Conservation (phyloP, 2,797 vertebrate species). For the Microctenopoma steveboyesi region DNA sequence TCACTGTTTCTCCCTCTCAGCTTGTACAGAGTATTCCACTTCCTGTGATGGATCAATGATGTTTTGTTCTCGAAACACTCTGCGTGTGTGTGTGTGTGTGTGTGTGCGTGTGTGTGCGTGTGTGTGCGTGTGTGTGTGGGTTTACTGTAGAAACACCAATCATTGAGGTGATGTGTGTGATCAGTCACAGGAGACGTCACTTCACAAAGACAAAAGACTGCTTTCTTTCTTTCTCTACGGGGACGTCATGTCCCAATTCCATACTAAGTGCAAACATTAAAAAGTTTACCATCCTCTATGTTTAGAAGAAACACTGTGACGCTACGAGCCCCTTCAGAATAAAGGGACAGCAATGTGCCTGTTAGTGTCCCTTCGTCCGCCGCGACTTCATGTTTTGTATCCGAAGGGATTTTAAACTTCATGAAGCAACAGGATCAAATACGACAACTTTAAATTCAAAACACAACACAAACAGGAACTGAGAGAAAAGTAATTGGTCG, state of each 20-base stretch:
- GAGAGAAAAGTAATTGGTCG: too few species aligned
- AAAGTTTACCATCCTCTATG: background rate
- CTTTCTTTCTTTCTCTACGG: constrained; percentile 4
- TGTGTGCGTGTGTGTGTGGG: constrained; percentile 9
- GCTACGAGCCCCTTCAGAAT: too few species aligned
- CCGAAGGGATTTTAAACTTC: too few species aligned
- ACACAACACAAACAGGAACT: too few species aligned
- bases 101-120: constrained; percentile 2
- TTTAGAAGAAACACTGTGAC: background rate
- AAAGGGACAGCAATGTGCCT: too few species aligned
- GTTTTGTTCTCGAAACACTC: background rate
- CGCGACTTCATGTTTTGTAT: too few species aligned
- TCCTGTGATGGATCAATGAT: constrained; percentile 9
- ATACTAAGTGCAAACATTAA: background rate
- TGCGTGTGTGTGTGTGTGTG: background rate
- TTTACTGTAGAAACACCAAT: constrained; percentile 8
- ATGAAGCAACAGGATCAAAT: too few species aligned
- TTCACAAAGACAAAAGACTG: background rate
- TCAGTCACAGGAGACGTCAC: constrained; percentile 9
- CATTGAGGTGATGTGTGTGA: constrained; percentile 1
- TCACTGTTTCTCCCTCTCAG: background rate
- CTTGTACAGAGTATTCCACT: background rate
- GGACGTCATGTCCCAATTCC: constrained; percentile 25
- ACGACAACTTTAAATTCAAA: too few species aligned
- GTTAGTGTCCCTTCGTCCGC: too few species aligned